Conservation (phyloP, 2,113 vertebrate species). For the Colius striatus region DNA sequence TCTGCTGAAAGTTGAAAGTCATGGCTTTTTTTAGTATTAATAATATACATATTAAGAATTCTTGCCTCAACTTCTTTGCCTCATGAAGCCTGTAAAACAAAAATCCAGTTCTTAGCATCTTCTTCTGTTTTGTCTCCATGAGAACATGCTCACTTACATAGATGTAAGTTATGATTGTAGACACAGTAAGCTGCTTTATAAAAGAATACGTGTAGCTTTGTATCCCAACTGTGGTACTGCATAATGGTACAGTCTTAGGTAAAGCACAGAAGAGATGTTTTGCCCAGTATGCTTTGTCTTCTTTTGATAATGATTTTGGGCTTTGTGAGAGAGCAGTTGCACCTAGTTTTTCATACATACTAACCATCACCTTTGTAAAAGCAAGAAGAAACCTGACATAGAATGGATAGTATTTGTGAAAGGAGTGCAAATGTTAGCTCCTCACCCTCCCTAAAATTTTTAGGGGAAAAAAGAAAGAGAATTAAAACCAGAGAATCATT, state of each 20-base stretch:
- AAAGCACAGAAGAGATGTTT: neutral
- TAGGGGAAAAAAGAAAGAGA: neutral
- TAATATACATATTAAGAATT: neutral
- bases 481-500: neutral
- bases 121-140: neutral
- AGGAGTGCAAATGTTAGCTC: neutral
- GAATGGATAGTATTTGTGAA: neutral
- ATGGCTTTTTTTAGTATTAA: neutral
- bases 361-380: neutral
- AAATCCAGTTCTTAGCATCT: neutral
- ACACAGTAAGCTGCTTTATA: neutral
- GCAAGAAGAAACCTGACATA: neutral
- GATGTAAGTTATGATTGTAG: neutral
- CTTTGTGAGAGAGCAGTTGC: neutral
- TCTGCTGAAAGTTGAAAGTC: neutral
- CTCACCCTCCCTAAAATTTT: rapidly evolving
- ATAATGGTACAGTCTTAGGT: neutral
- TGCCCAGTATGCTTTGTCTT: neutral
- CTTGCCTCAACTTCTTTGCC: neutral
- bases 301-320: neutral
- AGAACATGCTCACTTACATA: neutral
- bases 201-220: neutral
- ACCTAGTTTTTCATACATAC: neutral
- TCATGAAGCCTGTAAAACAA: neutral
- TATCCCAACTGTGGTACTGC: neutral